Evolutionary conservation across 2,888 invertebrate genomes (phyloP).

Genomic region (Drosophila incognita): DNA sequence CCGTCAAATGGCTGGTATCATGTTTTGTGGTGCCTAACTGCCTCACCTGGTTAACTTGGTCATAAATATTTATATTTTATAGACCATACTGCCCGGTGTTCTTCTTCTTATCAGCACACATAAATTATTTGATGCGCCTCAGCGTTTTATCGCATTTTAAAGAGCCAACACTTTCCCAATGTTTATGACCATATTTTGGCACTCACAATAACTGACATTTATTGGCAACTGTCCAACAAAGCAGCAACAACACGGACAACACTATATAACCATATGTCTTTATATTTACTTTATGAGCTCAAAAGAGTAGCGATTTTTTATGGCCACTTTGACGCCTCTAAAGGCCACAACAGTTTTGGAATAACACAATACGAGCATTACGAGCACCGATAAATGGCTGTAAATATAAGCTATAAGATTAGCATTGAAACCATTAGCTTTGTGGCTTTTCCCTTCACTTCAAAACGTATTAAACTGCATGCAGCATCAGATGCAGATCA

Average conservation of each 20-base stretch:
- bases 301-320: conserved; percentile 57
- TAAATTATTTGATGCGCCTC: conserved; percentile 74
- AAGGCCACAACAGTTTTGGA: conserved; percentile 41
- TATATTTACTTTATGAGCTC: conserved; percentile 52
- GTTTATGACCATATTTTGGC: conserved; percentile 77
- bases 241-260: conserved; percentile 25
- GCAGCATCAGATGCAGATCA: conserved; percentile 5
- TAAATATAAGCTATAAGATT: conserved; percentile 21
- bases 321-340: conserved; percentile 54
- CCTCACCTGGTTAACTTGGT: conserved; percentile 25
- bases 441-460: not conserved
- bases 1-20: conserved; percentile 22
- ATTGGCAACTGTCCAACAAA: conserved; percentile 70
- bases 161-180: conserved; percentile 49
- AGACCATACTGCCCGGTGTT: conserved; percentile 38
- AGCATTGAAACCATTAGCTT: conserved; percentile 6
- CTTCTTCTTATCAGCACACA: conserved; percentile 61
- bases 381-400: conserved; percentile 6
- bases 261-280: conserved; percentile 33
- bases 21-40: conserved; percentile 2
- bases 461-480: not conserved
- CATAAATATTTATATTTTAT: conserved; percentile 57
- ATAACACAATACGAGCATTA: conserved; percentile 20
- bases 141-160: conserved; percentile 78
- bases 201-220: conserved; percentile 57